phyloP scores from a whole-genome alignment of 2,113 vertebrate species.

The Corythornis vintsioides region DNA sequence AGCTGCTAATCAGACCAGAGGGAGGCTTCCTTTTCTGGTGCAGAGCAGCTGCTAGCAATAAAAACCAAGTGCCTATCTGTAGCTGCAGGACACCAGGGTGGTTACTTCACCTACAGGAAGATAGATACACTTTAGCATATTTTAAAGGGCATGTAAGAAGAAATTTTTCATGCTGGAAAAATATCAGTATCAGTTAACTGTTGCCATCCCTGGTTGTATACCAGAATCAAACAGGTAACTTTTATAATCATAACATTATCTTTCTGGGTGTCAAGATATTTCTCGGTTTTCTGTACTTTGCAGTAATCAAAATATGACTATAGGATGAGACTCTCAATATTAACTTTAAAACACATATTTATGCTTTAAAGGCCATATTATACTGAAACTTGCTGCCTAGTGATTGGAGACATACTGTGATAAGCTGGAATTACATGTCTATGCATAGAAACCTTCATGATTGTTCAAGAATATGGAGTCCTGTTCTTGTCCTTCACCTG shows the following conservation, averaged over 20 bases:
- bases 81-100: not conserved
- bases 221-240: not conserved
- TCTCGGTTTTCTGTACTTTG: not conserved
- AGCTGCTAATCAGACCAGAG: slow-evolving; percentile 16
- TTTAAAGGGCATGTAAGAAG: not conserved
- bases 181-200: not conserved
- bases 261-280: not conserved
- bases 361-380: not conserved
- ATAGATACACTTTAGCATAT: not conserved
- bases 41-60: slow-evolving; percentile 23
- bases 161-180: not conserved
- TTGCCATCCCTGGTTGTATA: not conserved
- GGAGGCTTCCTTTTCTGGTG: not conserved
- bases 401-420: not conserved
- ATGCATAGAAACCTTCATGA: not conserved
- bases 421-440: not conserved
- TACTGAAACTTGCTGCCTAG: not conserved
- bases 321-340: not conserved
- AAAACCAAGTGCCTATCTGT: not conserved
- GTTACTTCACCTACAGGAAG: not conserved
- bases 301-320: not conserved
- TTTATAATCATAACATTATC: not conserved
- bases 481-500: not conserved
- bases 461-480: not conserved
- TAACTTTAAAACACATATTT: not conserved